Conservation (phyloP, 2,888 invertebrate species). For the Pollenia amentaria region DNA sequence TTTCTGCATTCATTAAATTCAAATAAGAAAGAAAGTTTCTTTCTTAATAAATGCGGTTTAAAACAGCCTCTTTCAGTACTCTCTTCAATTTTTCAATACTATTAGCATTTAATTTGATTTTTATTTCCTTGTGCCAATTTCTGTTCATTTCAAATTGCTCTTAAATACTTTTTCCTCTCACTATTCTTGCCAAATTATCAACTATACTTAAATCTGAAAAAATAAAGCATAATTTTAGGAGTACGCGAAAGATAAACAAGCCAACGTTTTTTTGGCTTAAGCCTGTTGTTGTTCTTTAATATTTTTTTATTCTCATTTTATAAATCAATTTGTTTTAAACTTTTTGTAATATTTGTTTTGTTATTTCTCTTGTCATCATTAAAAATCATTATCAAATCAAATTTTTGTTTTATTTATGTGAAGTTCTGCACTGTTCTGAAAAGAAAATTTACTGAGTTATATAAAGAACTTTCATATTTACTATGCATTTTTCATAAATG, state of each 20-base stretch:
- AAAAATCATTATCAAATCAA: constrained; percentile 5
- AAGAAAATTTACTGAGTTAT: too few species aligned
- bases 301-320: constrained; percentile 30
- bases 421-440: too few species aligned
- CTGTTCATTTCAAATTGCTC: constrained; percentile 54
- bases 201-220: background rate
- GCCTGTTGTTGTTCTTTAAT: background rate
- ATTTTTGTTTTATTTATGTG: too few species aligned
- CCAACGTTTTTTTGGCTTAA: constrained; percentile 16
- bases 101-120: constrained; percentile 72
- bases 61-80: background rate
- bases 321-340: constrained; percentile 50
- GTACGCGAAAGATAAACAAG: background rate
- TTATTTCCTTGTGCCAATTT: constrained; percentile 16
- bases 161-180: constrained; percentile 54
- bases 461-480: too few species aligned
- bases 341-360: constrained; percentile 28
- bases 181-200: constrained; percentile 50
- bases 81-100: constrained; percentile 1
- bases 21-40: constrained; percentile 14
- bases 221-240: constrained; percentile 41
- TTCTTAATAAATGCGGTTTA: background rate
- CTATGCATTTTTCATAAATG: background rate
- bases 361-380: constrained; percentile 52
- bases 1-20: constrained; percentile 28